Conservation (phyloP, 2,113 vertebrate genomes). For the Dasyornis broadbenti region DNA sequence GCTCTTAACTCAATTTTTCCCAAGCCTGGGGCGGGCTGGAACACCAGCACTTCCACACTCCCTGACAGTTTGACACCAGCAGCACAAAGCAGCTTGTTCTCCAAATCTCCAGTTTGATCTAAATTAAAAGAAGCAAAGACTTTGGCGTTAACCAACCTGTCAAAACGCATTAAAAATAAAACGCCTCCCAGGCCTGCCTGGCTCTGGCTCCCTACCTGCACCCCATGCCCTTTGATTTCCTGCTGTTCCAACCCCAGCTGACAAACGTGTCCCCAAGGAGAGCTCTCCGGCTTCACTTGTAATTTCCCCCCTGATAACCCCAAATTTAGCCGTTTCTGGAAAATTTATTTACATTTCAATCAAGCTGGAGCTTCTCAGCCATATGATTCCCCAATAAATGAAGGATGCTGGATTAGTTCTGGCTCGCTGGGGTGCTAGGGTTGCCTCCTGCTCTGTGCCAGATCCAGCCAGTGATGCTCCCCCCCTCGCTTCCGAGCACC, state of each 20-base stretch:
- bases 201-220: neutral
- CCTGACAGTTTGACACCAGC: conserved; percentile 9
- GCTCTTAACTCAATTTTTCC: neutral
- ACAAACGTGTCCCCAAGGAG: neutral
- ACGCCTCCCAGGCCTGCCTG: neutral
- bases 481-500: accelerated
- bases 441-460: neutral
- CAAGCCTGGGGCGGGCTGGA: neutral
- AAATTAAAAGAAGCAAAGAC: conserved; percentile 53
- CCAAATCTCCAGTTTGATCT: conserved; percentile 43
- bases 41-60: neutral
- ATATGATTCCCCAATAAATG: neutral
- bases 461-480: neutral
- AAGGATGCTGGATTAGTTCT: neutral
- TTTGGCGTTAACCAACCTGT: conserved; percentile 1
- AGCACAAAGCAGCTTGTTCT: conserved; percentile 23
- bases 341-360: neutral
- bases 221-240: neutral
- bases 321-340: neutral
- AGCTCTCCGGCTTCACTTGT: neutral
- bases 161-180: conserved; percentile 15
- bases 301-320: neutral
- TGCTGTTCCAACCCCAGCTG: neutral
- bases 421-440: neutral
- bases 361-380: neutral